phyloP scores from a whole-genome alignment of 2,888 invertebrate genomes.

The Caenorhabditis becei region DNA sequence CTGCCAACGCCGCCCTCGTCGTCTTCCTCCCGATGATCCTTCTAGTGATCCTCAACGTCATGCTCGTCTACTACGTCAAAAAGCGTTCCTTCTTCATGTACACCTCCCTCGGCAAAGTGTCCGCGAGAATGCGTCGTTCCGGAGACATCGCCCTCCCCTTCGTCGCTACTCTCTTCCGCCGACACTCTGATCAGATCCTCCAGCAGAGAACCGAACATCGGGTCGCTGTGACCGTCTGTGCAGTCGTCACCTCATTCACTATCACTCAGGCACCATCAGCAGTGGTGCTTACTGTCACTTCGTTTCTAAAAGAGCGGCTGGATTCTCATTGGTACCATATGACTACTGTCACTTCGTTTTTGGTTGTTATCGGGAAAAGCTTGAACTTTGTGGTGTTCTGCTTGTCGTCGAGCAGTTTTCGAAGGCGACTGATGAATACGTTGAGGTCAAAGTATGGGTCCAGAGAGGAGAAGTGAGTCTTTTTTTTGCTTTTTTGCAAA shows the following conservation, averaged over 20 bases:
- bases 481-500: conserved; percentile 9
- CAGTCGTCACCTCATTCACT: conserved; percentile 77
- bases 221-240: conserved; percentile 77
- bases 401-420: conserved; percentile 72
- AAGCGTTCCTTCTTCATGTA: conserved; percentile 69
- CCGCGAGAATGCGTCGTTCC: conserved; percentile 57
- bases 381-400: conserved; percentile 78
- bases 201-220: conserved; percentile 75
- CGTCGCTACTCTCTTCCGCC: conserved; percentile 64
- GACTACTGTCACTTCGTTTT: conserved; percentile 66
- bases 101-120: conserved; percentile 66
- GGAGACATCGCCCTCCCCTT: conserved; percentile 67
- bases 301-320: conserved; percentile 50
- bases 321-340: conserved; percentile 59
- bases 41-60: conserved; percentile 66
- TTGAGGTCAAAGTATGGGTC: conserved; percentile 64
- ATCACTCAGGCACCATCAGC: conserved; percentile 78
- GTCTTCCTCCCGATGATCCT: conserved; percentile 74
- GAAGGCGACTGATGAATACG: conserved; percentile 68
- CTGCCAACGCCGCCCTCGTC: conserved; percentile 75
- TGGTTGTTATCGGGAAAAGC: conserved; percentile 77
- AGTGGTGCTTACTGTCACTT: conserved; percentile 71
- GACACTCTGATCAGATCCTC: conserved; percentile 72
- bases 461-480: conserved; percentile 58
- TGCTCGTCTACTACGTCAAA: conserved; percentile 71